phyloP scores from a whole-genome alignment of 1,140 invertebrate species.

The Goniozus legneri region DNA sequence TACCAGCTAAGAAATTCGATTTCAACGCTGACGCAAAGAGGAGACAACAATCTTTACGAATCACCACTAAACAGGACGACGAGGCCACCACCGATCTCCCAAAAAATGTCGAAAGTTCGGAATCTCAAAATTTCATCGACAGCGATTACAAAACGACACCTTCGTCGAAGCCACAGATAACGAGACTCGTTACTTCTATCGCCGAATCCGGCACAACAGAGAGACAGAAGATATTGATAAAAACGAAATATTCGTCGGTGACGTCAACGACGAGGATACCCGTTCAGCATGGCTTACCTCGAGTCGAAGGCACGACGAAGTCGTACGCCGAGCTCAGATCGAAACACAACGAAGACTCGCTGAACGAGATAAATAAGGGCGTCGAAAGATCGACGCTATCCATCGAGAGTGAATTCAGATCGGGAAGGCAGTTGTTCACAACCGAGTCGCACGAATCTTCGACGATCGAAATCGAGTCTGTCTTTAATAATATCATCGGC shows the following conservation, averaged over 20 bases:
- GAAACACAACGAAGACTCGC: slow-evolving; percentile 17
- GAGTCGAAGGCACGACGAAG: slow-evolving; percentile 5
- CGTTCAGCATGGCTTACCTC: slow-evolving; percentile 13
- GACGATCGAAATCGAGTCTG: slow-evolving; percentile 51
- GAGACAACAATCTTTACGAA: slow-evolving; percentile 40
- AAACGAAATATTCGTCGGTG: slow-evolving; percentile 47
- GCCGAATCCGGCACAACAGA: slow-evolving; percentile 52
- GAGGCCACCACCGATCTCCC: slow-evolving; percentile 1
- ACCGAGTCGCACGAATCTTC: slow-evolving; percentile 47
- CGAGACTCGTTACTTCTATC: slow-evolving; percentile 52
- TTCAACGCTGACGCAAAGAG: slow-evolving; percentile 43
- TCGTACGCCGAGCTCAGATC: slow-evolving; percentile 12
- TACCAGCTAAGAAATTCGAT: slow-evolving; percentile 48
- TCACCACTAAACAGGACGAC: slow-evolving; percentile 18
- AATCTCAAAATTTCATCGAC: slow-evolving; percentile 24
- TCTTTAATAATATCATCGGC: slow-evolving; percentile 46
- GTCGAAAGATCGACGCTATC: slow-evolving; percentile 45
- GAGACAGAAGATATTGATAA: slow-evolving; percentile 49
- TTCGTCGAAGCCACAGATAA: slow-evolving; percentile 40
- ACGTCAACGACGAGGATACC: slow-evolving; percentile 41
- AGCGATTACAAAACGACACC: slow-evolving; percentile 24
- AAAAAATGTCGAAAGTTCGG: slow-evolving; percentile 8
- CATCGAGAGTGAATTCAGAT: slow-evolving; percentile 43
- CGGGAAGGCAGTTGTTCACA: slow-evolving; percentile 36
- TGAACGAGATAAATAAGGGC: slow-evolving; percentile 38